Conservation (phyloP, 2,888 invertebrate genomes). For the Oscheius onirici region DNA sequence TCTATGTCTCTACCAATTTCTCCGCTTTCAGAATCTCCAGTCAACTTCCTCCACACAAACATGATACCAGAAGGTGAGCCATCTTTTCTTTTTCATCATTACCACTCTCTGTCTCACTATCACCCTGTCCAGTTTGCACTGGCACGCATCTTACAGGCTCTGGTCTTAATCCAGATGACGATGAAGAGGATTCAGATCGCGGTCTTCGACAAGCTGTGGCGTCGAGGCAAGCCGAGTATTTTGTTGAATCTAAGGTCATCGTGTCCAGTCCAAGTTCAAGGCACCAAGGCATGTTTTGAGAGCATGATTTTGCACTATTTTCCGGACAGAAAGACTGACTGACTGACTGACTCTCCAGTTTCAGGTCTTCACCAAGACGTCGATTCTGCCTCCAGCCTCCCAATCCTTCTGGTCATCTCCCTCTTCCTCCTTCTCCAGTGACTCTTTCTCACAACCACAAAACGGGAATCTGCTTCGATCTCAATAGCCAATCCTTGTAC, state of each 20-base stretch:
- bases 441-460: constrained; percentile 3
- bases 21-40: constrained; percentile 19
- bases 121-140: constrained; percentile 7
- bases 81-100: background rate
- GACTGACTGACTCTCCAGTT: no score
- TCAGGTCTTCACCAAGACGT: background rate
- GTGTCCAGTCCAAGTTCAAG: no score
- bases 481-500: background rate
- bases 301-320: no score
- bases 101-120: background rate
- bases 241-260: background rate
- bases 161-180: constrained; percentile 24
- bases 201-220: constrained; percentile 1
- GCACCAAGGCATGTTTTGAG: no score
- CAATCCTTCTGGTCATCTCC: background rate
- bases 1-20: background rate
- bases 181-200: constrained; percentile 36
- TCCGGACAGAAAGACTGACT: no score
- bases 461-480: constrained; percentile 14
- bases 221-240: constrained; percentile 20
- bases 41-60: constrained; percentile 25
- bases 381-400: background rate
- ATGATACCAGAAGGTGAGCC: constrained; percentile 33
- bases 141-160: constrained; percentile 31
- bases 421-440: constrained; percentile 10